These are phyloP conservation scores for Propithecus coquereli DNA, from an alignment of 2,113 vertebrate species.

Conservation along the genomic window DNA sequence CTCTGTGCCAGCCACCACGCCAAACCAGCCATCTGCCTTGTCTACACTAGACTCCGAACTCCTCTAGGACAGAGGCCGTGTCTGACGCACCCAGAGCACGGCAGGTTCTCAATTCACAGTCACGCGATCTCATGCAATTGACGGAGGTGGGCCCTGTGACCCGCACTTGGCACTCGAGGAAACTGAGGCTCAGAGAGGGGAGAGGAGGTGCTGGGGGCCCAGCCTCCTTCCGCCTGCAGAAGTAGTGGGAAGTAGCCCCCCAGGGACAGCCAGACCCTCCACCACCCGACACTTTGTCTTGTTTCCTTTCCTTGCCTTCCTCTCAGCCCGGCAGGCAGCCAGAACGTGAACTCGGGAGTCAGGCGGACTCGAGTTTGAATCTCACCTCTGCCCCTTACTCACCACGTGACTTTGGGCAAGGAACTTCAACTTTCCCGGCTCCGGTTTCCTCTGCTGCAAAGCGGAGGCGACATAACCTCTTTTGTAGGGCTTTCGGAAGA, in stretches of 20 bases:
- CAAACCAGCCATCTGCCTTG: background rate
- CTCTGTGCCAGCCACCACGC: background rate
- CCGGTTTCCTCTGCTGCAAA: background rate
- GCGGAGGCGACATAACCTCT: background rate
- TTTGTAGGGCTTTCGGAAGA: background rate
- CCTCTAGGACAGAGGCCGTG: no score
- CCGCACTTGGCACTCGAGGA: background rate
- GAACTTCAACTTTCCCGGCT: background rate
- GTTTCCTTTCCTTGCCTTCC: background rate
- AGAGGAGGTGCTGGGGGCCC: no score
- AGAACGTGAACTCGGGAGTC: accelerated
- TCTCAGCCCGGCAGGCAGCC: background rate
- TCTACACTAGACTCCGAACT: background rate
- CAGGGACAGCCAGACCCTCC: background rate
- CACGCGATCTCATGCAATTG: background rate
- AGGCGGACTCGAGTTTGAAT: background rate
- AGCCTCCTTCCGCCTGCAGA: background rate
- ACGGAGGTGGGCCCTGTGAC: no score
- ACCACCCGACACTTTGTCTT: background rate
- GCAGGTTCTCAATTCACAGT: background rate
- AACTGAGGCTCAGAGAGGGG: background rate
- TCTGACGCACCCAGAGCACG: no score
- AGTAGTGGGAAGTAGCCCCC: background rate
- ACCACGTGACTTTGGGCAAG: background rate
- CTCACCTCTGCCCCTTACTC: background rate